phyloP scores from a whole-genome alignment of 2,797 vertebrate genomes.

The Anolis apletophallus region DNA sequence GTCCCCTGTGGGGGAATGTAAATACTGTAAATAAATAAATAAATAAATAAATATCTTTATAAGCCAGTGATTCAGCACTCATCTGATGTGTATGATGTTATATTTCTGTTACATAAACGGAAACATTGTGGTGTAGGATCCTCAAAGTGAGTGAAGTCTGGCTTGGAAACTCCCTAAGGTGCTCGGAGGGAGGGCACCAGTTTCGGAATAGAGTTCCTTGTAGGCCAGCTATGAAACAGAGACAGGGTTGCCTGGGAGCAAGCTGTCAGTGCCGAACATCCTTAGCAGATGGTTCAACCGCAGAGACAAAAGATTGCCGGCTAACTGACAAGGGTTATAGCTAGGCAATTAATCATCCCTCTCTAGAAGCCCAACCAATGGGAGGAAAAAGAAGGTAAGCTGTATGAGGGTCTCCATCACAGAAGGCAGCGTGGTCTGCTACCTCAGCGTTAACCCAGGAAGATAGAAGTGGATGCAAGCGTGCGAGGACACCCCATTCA shows the following conservation, averaged over 20 bases:
- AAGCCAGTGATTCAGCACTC: constrained; percentile 47
- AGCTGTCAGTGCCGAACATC: constrained; percentile 77
- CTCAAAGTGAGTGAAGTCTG: constrained; percentile 50
- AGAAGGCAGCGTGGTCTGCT: constrained; percentile 77
- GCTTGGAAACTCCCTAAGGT: constrained; percentile 63
- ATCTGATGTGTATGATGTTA: constrained; percentile 47
- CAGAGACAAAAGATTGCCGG: constrained; percentile 86
- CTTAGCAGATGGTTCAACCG: constrained; percentile 87
- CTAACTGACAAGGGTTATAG: constrained; percentile 87
- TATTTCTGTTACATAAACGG: constrained; percentile 61
- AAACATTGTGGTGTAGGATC: constrained; percentile 56
- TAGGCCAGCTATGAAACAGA: constrained; percentile 46
- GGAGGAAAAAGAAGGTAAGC: constrained; percentile 81
- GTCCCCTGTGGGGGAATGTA: too few species aligned
- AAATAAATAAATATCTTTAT: too few species aligned
- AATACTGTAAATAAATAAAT: too few species aligned
- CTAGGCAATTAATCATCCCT: constrained; percentile 87
- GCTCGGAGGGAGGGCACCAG: constrained; percentile 47
- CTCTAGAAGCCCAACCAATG: constrained; percentile 84
- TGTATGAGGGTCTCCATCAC: constrained; percentile 77
- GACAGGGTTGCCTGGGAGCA: constrained; percentile 56
- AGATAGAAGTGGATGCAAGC: constrained; percentile 79
- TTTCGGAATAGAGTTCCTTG: constrained; percentile 71
- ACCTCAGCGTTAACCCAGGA: constrained; percentile 77
- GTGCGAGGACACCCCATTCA: constrained; percentile 86